Evolutionary conservation across 2,113 vertebrate genomes (phyloP).

Genomic region (Heloderma charlesbogerti): DNA sequence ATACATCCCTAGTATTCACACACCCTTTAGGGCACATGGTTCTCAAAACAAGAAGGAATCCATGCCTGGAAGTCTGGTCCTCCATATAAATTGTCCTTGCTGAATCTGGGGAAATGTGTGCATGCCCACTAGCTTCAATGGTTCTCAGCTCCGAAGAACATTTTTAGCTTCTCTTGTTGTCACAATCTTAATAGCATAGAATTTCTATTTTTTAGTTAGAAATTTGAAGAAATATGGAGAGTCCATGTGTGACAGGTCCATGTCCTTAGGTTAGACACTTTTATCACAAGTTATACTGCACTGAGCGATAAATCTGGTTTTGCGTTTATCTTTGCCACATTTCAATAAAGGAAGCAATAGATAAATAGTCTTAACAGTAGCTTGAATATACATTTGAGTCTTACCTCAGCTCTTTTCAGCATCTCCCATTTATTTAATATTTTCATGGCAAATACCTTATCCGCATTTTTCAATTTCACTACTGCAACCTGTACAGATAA

Average conservation of each 20-base stretch:
- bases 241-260: not conserved
- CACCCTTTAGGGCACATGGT: not conserved
- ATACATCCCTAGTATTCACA: too few relatives aligned
- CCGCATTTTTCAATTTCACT: constrained; percentile 95
- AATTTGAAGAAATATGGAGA: not conserved
- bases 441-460: constrained; percentile 99
- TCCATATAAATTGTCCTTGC: not conserved
- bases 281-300: not conserved
- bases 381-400: constrained; percentile 39
- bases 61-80: not conserved
- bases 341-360: constrained; percentile 7
- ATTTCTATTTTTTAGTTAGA: not conserved
- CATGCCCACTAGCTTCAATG: not conserved
- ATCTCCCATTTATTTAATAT: constrained; percentile 99
- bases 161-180: not conserved
- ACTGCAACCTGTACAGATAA: constrained; percentile 91
- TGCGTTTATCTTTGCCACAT: not conserved
- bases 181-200: not conserved
- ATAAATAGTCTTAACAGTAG: constrained; percentile 33
- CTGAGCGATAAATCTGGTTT: not conserved
- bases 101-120: not conserved
- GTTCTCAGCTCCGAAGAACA: not conserved
- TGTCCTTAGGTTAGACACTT: not conserved
- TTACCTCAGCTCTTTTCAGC: constrained; percentile 98
- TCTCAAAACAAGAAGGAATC: not conserved